These are phyloP conservation scores for Allacma fusca DNA, from an alignment of 2,888 invertebrate genomes.

Conservation along the genomic window DNA sequence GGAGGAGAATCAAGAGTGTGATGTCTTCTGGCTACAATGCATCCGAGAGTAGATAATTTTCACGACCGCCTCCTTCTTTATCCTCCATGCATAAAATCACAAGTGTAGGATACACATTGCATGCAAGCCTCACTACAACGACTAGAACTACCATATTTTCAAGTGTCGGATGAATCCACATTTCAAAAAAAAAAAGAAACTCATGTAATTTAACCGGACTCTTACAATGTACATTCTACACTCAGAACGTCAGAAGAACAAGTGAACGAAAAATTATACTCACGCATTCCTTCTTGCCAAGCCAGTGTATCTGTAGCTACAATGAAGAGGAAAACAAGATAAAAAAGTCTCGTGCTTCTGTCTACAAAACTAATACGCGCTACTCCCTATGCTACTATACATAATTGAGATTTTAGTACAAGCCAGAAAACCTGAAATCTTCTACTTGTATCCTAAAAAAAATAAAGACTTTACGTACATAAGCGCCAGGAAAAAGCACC, in stretches of 20 bases:
- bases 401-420: background rate
- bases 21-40: background rate
- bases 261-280: constrained; percentile 10
- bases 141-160: background rate
- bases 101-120: background rate
- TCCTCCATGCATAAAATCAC: background rate
- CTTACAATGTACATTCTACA: background rate
- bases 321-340: background rate
- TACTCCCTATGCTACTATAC: background rate
- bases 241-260: background rate
- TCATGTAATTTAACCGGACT: background rate
- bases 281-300: constrained; percentile 23
- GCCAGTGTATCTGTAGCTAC: background rate
- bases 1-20: background rate
- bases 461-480: background rate
- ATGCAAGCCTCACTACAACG: background rate
- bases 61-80: background rate
- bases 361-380: constrained; percentile 1
- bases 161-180: constrained; percentile 4
- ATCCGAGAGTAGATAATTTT: background rate
- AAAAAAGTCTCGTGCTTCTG: constrained; percentile 7
- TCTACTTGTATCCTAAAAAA: background rate
- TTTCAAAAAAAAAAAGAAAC: background rate
- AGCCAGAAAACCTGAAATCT: constrained; percentile 20
- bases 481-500: background rate